Percentiles rank a stretch among this genome's conserved stretches.
These are phyloP conservation scores for Cirrhinus mrigala DNA, from an alignment of 2,797 vertebrate species.

Conservation along the genomic window DNA sequence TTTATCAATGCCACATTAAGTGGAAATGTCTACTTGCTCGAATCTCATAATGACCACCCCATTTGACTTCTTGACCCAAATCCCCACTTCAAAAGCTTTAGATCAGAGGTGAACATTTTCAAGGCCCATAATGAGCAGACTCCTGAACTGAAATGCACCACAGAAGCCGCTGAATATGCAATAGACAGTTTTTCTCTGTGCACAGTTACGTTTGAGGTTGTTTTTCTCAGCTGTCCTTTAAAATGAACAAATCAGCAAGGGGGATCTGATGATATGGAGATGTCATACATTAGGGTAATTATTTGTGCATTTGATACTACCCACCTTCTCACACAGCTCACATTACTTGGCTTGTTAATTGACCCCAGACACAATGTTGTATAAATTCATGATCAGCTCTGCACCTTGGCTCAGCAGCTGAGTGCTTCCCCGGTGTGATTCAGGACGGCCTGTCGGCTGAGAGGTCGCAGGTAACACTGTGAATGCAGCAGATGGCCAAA, in stretches of 20 bases:
- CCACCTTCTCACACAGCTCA: not conserved
- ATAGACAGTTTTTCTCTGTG: not conserved
- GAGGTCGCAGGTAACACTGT: conserved; percentile 27
- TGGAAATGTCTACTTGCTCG: conserved; percentile 18
- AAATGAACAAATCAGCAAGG: conserved; percentile 15
- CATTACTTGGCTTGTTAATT: conserved; percentile 22
- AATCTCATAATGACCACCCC: not conserved
- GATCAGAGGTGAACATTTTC: conserved; percentile 13
- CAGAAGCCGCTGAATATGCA: not conserved
- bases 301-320: conserved; percentile 25
- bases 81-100: conserved; percentile 23
- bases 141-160: conserved; percentile 1
- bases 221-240: not conserved
- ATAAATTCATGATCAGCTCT: not conserved
- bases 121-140: not conserved
- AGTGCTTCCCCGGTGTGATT: conserved; percentile 32
- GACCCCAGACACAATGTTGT: conserved; percentile 18
- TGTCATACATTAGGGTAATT: conserved; percentile 28
- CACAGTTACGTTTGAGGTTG: not conserved
- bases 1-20: conserved; percentile 19
- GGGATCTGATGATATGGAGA: not conserved
- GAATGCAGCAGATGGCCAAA: conserved; percentile 62
- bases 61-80: conserved; percentile 39
- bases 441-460: conserved; percentile 7
- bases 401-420: not conserved